Evolutionary conservation across 2,888 invertebrate species (phyloP), one percentile per base, ranked within the genome.

Genomic region (Catocala nupta): DNA sequence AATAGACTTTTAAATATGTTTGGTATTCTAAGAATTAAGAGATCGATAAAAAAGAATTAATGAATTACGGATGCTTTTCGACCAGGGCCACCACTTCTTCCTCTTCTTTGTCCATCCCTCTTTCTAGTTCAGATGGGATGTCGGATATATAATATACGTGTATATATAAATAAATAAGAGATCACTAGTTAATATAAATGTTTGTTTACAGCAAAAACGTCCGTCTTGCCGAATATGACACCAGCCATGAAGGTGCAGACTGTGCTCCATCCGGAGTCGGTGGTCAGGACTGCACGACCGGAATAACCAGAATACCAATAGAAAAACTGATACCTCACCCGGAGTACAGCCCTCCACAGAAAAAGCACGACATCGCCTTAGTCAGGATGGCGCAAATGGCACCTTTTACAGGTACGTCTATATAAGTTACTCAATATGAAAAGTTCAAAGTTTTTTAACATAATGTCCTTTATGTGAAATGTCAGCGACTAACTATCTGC

Each of bases 181-280:
- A 25, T 25, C 25, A 25, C 25, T 25, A 25, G 25, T 25, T 25
- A 25, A 25, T 3, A 5, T 9, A 39, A 7, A 39, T 39, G 45
- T 16, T 36, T 8, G 11, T 49, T 62, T 69, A 0, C 50, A 75
- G 75, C 13, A 67, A 56, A 25, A 67, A 54, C 16, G 50, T 73
- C 10, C 71, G 65, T 33, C 69, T 73, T 0, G 71, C 68, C 11
- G 73, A 73, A 51, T 73, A 65, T 36, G 25, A 73, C 45, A 62
- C 59, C 5, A 33, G 12, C 1, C 6, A 59, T 5, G 57, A 65
- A 0, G 73, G 73, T 12, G 3, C 0, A 6, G 73, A 73, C 50
- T 73, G 74, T 10, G 2, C 10, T 3, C 2, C 5, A 5, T n/a
- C 51, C 7, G 10, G 45, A 4, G 68, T 39, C 1, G 52, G 50